A percentile compares a stretch with the other conserved stretches of the same genome.
Evolutionary conservation across 2,113 vertebrate species (phyloP).

Genomic region (Chloropsis cyanopogon): DNA sequence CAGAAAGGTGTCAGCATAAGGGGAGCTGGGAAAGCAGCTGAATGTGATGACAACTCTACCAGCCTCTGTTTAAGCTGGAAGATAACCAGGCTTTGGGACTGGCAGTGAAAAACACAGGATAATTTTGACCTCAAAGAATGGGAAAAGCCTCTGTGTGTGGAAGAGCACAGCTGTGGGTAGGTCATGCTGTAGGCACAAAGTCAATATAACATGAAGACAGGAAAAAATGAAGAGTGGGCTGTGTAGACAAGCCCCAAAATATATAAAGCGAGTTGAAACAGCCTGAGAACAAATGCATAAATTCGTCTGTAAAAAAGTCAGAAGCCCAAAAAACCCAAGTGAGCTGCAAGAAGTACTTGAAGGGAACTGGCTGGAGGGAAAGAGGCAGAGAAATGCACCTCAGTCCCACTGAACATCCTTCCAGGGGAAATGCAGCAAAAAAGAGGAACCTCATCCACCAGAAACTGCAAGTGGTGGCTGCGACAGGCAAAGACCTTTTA

Average conservation of each 20-base stretch:
- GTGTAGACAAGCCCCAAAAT: neutral
- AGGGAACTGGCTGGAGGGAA: neutral
- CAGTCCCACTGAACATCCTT: neutral
- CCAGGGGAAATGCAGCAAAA: neutral
- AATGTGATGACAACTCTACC: neutral
- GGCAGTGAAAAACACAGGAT: neutral
- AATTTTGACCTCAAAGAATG: neutral
- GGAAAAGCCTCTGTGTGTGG: neutral
- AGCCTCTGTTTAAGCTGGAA: neutral
- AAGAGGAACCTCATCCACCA: neutral
- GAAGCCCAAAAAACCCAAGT: neutral
- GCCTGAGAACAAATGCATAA: neutral
- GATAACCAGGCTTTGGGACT: neutral
- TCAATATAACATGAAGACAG: neutral
- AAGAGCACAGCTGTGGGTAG: neutral
- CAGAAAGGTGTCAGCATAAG: neutral
- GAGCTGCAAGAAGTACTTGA: neutral
- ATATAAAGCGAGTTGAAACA: neutral
- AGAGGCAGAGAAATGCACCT: neutral
- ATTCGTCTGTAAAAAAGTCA: neutral
- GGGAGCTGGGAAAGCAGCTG: neutral
- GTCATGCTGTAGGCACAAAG: neutral
- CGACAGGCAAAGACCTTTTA: rapidly evolving
- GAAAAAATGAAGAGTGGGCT: neutral
- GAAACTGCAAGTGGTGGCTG: neutral